Evolutionary conservation across 1,140 invertebrate genomes (phyloP), one percentile per base, ranked within the genome.

Genomic region (Diuraphis noxia): DNA sequence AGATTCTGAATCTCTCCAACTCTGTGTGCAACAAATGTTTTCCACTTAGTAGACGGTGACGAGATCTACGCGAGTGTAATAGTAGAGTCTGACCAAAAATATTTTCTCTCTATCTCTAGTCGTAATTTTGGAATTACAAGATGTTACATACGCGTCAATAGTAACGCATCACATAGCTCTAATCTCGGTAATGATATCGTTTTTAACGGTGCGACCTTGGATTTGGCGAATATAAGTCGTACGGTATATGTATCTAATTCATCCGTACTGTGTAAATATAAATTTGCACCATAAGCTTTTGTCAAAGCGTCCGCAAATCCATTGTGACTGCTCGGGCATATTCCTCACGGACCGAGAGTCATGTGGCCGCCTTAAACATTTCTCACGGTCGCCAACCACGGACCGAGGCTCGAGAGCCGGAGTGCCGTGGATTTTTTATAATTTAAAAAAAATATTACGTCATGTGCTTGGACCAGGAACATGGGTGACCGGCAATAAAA

Each of bases 121-220:
- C 77, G 34, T 81, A 92, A 30, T 17, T 43, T n/a, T n/a, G n/a
- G 17, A 77, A 38, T 40, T 6, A 94, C 92, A 52, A 93, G 92
- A n/a, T 92, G 46, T 43, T 94, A 38, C 43, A 94, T 91, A n/a
- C 93, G 92, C 21, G 93, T 93, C 9, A 94, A 91, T 36, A 95
- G 82, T 9, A 93, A 72, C 19, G 94, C 94, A 17, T 93, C 94
- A 86, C 93, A 93, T 21, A 95, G 92, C 92, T 95, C 95, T 30
- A 95, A 92, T 91, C 94, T 81, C 21, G 38, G 19, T 84, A 40
- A 43, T 36, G 63, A 46, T 25, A 79, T 89, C 0, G 25, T 30
- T 41, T 92, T 92, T 56, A 92, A 81, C 10, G 79, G 87, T 10
- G 87, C 72, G 21, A 92, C 86, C n/a, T 82, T 72, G 10, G 92